Evolutionary conservation across 2,888 invertebrate species (phyloP).

Genomic region (Lochmaea crataegi): DNA sequence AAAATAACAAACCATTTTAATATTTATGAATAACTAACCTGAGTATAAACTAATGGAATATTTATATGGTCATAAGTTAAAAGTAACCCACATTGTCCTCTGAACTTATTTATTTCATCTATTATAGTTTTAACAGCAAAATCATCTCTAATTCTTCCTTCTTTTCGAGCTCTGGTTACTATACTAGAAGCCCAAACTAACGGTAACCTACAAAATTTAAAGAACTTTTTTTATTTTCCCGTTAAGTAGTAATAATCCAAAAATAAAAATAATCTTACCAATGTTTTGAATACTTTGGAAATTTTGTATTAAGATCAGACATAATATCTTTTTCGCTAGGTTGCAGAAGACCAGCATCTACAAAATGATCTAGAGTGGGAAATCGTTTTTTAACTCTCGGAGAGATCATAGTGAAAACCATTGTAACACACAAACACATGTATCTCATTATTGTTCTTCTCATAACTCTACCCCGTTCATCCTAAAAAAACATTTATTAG

Average conservation of each 20-base stretch:
- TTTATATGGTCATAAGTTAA: constrained; percentile 84
- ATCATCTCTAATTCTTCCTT: constrained; percentile 89
- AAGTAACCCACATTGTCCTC: constrained; percentile 81
- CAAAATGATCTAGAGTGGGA: constrained; percentile 84
- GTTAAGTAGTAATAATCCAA: neutral
- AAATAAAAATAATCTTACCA: constrained; percentile 68
- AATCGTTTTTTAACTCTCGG: constrained; percentile 91
- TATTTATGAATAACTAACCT: constrained; percentile 64
- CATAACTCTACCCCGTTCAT: constrained; percentile 85
- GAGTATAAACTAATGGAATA: constrained; percentile 85
- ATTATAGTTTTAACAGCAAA: constrained; percentile 93
- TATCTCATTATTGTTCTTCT: constrained; percentile 85
- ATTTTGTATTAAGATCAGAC: constrained; percentile 81
- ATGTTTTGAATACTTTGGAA: constrained; percentile 88
- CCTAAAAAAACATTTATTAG: constrained; percentile 65
- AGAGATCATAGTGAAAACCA: constrained; percentile 88
- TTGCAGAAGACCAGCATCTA: constrained; percentile 84
- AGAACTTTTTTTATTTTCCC: too few species aligned
- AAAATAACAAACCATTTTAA: neutral
- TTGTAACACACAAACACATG: constrained; percentile 86
- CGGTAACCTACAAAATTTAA: constrained; percentile 71
- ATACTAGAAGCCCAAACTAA: constrained; percentile 94
- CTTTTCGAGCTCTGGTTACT: constrained; percentile 88
- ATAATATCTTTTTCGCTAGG: constrained; percentile 86
- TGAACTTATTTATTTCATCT: constrained; percentile 87